phyloP scores from a whole-genome alignment of 2,888 invertebrate species.

The Siphonodentalium dalli region DNA sequence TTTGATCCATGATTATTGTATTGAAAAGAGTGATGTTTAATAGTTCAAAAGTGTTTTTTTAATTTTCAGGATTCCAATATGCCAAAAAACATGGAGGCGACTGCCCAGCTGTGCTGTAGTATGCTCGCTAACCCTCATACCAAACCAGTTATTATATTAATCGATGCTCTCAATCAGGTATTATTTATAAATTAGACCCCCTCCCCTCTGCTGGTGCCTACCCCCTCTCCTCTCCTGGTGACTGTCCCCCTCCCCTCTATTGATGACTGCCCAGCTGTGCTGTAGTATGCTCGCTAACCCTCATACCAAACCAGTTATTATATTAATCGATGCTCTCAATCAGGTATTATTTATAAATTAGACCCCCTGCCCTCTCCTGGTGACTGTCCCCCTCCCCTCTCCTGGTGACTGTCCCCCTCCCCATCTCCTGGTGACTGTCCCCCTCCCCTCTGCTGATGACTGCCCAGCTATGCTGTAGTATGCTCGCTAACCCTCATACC shows the following conservation, averaged over 20 bases:
- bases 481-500: constrained; percentile 58
- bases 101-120: constrained; percentile 57
- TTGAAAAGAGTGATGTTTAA: too few relatives aligned
- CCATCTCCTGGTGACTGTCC: too few relatives aligned
- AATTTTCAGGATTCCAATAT: constrained; percentile 50
- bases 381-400: too few relatives aligned
- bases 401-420: too few relatives aligned
- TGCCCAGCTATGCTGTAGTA: constrained; percentile 56
- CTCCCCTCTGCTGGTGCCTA: too few relatives aligned
- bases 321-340: constrained; percentile 61
- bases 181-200: too few relatives aligned
- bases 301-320: constrained; percentile 54
- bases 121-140: constrained; percentile 59
- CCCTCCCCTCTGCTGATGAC: too few relatives aligned
- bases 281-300: constrained; percentile 58
- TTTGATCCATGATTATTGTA: not conserved
- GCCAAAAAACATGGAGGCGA: constrained; percentile 53
- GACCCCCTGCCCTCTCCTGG: too few relatives aligned
- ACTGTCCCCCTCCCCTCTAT: too few relatives aligned
- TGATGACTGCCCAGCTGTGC: constrained; percentile 57
- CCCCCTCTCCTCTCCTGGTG: too few relatives aligned
- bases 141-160: constrained; percentile 54
- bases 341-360: too few relatives aligned
- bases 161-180: constrained; percentile 63
- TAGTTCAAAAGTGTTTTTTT: too few relatives aligned